Conservation (phyloP, 2,113 vertebrate genomes). For the Solenodon paradoxus region DNA sequence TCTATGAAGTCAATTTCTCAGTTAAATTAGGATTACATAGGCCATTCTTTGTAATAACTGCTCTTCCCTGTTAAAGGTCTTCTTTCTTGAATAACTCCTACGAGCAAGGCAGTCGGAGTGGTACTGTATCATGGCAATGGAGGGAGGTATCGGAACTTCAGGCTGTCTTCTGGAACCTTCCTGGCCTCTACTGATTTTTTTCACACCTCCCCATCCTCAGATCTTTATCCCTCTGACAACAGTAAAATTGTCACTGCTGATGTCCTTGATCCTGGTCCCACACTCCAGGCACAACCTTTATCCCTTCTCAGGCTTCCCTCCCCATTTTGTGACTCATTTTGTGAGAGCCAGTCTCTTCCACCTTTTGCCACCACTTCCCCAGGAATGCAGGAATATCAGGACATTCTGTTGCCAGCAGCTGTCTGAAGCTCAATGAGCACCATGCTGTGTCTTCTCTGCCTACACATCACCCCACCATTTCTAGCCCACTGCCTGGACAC, state of each 20-base stretch:
- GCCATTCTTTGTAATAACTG: background rate
- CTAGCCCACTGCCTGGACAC: background rate
- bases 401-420: background rate
- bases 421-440: accelerated
- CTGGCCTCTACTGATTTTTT: background rate
- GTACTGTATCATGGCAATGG: accelerated
- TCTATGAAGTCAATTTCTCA: background rate
- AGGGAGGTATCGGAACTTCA: background rate
- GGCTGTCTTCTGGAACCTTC: background rate
- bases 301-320: background rate
- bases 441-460: background rate
- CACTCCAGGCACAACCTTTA: background rate
- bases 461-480: background rate
- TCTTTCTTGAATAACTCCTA: background rate
- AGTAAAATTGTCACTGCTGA: background rate
- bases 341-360: background rate
- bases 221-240: background rate
- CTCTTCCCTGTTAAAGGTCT: background rate
- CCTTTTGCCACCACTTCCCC: background rate
- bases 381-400: too few species aligned
- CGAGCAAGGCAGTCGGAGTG: background rate
- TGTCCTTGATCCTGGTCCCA: background rate
- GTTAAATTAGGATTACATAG: background rate
- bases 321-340: background rate
- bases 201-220: background rate